Base-by-base conservation (phyloP, 2,797 vertebrate genomes). In the Apodemus agrarius region DNA sequence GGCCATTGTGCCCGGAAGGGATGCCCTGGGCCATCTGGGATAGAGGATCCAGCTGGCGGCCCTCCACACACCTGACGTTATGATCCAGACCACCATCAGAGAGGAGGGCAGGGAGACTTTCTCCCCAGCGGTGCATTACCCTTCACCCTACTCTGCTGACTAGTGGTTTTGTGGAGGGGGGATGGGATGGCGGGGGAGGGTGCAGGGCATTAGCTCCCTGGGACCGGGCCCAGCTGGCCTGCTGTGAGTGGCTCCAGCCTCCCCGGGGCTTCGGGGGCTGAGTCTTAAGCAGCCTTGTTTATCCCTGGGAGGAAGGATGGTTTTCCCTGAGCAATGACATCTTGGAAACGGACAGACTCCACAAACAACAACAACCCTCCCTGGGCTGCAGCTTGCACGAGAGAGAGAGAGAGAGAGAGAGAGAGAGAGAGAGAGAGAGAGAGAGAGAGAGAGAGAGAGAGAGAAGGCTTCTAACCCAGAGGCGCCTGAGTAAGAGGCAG, bases 341-440 rank as follows among this genome's bases (percentile, higher is more conserved):
- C 97, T 97, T 98, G 89, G 97, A 98, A 97, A 98, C 96, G 0
- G 96, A 90, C 96, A 86, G 93, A 76, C 85, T 96, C 96, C 93
- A 92, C 84, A 97, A 97, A 97, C 96, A 98, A 97, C 96, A 97
- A 97, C 97, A 96, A 93, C 92, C 90, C 91, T 97, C 96, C 78
- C 91, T 19, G 54, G 88, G 83, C 81, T 94, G 75, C 93, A 75
- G 83, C 80, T 88, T 74, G 63, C 95, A 79, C 3, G 78, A 93
- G 46, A 46, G 46, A 46, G 46, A 46, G 46, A 46, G 46, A 46
- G 46, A 46, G 46, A 46, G 46, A 46, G 46, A 46, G 46, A 46
- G 46, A 46, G 46, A 46, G 46, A 46, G 46, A 46, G 46, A 46
- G 46, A 46, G 46, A 46, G 46, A 46, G 46, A 46, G 46, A 46